Conservation (phyloP, 2,888 invertebrate species). For the Coenonympha arcania region DNA sequence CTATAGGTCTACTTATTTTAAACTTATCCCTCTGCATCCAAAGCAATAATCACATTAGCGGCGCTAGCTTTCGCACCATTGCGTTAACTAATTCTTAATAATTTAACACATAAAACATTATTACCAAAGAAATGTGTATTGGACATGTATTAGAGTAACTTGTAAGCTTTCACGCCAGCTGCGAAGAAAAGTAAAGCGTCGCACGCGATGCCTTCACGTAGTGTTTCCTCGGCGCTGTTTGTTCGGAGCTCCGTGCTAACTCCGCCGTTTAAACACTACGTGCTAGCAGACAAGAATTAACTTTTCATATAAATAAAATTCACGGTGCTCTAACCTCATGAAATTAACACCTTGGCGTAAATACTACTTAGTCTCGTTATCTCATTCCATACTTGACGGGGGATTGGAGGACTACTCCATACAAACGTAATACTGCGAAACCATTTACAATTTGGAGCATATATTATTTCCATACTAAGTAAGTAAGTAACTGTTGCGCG, state of each 20-base stretch:
- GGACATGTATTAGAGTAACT: too few species aligned
- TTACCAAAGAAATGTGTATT: slow-evolving; percentile 5
- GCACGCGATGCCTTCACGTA: slow-evolving; percentile 38
- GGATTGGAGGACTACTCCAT: slow-evolving; percentile 24
- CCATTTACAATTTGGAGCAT: too few species aligned
- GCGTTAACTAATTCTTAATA: slow-evolving; percentile 7
- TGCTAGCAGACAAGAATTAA: slow-evolving; percentile 71
- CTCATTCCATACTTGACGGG: slow-evolving; percentile 48
- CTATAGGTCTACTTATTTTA: not conserved
- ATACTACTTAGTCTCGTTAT: slow-evolving; percentile 66
- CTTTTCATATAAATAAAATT: slow-evolving; percentile 76
- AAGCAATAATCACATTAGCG: not conserved
- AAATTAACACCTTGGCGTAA: slow-evolving; percentile 73
- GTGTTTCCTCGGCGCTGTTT: slow-evolving; percentile 52
- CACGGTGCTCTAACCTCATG: slow-evolving; percentile 73
- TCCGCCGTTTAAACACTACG: slow-evolving; percentile 70
- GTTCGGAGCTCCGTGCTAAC: slow-evolving; percentile 69
- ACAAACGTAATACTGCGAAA: too few species aligned
- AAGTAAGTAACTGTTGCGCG: too few species aligned
- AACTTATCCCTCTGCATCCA: not conserved
- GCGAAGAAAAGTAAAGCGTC: slow-evolving; percentile 30
- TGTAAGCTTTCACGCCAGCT: slow-evolving; percentile 27
- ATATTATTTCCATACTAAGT: too few species aligned
- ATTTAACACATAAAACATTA: not conserved
- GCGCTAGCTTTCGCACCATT: not conserved